phyloP scores from a whole-genome alignment of 2,888 invertebrate genomes.

The Cerceris ruficornis region DNA sequence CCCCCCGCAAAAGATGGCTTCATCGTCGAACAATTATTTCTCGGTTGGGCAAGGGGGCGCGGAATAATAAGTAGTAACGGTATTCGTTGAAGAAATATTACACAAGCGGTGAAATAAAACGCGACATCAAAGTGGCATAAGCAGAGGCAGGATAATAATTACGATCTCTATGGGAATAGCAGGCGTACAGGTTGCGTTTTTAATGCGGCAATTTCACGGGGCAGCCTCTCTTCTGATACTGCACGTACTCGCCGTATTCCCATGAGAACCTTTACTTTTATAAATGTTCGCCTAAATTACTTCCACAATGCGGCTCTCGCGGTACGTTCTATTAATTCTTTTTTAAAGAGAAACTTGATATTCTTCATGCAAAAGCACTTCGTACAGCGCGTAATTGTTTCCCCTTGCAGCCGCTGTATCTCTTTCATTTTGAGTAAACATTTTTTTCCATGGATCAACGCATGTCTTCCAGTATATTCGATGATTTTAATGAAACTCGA shows the following conservation, averaged over 20 bases:
- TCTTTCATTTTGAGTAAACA: no score
- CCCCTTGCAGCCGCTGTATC: not conserved
- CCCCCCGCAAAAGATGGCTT: no score
- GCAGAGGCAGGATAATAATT: slow-evolving; percentile 43
- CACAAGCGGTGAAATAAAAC: slow-evolving; percentile 14
- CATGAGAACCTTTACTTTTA: slow-evolving; percentile 40
- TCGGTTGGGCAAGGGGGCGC: no score
- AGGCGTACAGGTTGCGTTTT: slow-evolving; percentile 31
- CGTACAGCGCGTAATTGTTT: not conserved
- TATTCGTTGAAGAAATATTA: slow-evolving; percentile 3
- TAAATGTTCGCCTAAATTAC: slow-evolving; percentile 46
- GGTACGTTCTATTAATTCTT: slow-evolving; percentile 1
- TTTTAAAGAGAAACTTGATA: slow-evolving; percentile 29
- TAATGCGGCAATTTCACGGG: slow-evolving; percentile 40
- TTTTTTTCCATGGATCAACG: no score
- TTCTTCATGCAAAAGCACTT: not conserved
- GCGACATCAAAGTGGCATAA: slow-evolving; percentile 21
- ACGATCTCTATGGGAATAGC: slow-evolving; percentile 37
- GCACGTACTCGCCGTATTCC: slow-evolving; percentile 29
- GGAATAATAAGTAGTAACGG: not conserved
- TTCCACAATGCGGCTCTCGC: not conserved
- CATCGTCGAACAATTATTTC: no score
- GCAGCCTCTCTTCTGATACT: slow-evolving; percentile 26
- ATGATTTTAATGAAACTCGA: no score
- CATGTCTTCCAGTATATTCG: no score